Base-by-base conservation (phyloP, 2,888 invertebrate species). In the Lucinisca nassula region DNA sequence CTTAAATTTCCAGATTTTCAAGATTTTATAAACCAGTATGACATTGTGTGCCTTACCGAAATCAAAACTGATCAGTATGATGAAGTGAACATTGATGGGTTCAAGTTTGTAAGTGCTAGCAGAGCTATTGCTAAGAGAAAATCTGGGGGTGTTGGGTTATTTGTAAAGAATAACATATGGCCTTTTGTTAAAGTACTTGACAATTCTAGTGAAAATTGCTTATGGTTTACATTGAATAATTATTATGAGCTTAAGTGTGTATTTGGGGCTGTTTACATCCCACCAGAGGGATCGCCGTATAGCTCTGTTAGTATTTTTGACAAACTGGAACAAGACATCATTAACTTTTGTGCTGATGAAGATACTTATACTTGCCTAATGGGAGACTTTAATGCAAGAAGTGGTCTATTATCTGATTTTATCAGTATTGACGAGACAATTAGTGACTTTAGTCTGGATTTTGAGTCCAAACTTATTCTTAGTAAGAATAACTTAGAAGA, bases 121-220 rank as follows among this genome's bases (percentile, higher is more conserved):
- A 61, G 61, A 61, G 61, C 24, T 61, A 27, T 61, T 27, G 61
- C 61, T 27, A 27, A 61, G 30, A 61, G 61, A 61, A 61, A 61
- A 61, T 61, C 61, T 61, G 61, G 61, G 61, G n/a, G 61, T 61
- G 61, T 61, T 61, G 61, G 61, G 30, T 24, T 61, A 61, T 61
- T 61, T 30, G 27, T 61, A 30, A 61, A n/a, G n/a, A n/a, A n/a
- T n/a, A n/a, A n/a, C n/a, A n/a, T n/a, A n/a, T 30, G 61, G 61
- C 61, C 61, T 27, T 10, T 61, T 61, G 61, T 61, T 8, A 61
- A 61, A 10, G 14, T 61, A n/a, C 27, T 61, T 8, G 61, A 27
- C 61, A 10, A 27, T 61, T 61, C 61, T n/a, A n/a, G 61, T 61
- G 61, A 61, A 61, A 61, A 61, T 61, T 61, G 61, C 27, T 30